Evolutionary conservation across 2,797 vertebrate species (phyloP), one percentile per base, ranked within the genome.

Genomic region (Steatocranus sp.): DNA sequence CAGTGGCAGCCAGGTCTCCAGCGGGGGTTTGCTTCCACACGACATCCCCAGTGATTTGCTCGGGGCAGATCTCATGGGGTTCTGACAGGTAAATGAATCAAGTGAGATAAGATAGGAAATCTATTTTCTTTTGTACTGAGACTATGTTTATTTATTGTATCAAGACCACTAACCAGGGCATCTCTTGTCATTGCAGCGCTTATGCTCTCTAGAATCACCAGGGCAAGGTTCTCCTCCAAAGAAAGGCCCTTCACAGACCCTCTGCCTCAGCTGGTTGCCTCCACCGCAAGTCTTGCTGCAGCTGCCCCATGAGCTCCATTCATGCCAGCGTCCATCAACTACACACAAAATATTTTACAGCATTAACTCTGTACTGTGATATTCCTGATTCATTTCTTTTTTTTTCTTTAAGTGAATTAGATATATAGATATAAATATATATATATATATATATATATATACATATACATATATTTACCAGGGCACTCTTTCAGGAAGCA

Each of bases 401-500:
- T 54, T 38, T 50, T 61, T 12, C 18, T 12, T 12, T n/a, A 61
- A 61, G 56, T 61, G 2, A 61, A 20, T 34, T 61, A 34, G 10
- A 34, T 61, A 61, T 34, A 61, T 61, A 34, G 6, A 61, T 61
- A 61, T 61, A 61, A n/a, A 56, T 1, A 20, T 12, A 63, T 25
- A 53, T 25, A 51, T 20, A 14, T 23, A 51, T 51, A 23, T 27
- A 27, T n/a, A 14, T 5, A 27, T 27, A 9, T 10, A n/a, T n/a
- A n/a, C n/a, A 18, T 43, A 34, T 14, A 14, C 4, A 32, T 38
- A 76, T 46, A 34, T 81, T 90, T 77, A 99, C 99, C 98, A 87
- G 99, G 99, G 50, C 99, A 99, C 1, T 99, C 97, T 79, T 96
- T 96, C 87, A 98, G 94, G 94, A 98, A 99, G 95, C 99, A 99